A percentile compares a stretch with the other conserved stretches of the same genome.
Conservation (phyloP, 2,888 invertebrate genomes). For the Drosophila picticornis region DNA sequence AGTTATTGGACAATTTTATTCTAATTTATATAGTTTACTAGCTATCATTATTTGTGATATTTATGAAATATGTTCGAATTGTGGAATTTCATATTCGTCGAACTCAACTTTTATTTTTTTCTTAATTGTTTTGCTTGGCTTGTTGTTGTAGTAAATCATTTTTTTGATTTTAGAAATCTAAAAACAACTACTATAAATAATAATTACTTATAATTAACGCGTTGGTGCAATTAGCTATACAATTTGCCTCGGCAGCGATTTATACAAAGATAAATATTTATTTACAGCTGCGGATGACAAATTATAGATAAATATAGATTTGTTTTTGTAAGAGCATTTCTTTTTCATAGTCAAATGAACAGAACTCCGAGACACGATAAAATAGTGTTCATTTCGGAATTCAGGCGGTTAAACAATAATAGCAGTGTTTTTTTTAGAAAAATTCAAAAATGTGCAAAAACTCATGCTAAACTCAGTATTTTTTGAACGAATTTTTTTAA, state of each 20-base stretch:
- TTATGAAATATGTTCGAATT: not conserved
- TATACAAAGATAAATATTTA: not conserved
- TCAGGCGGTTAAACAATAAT: too few relatives aligned
- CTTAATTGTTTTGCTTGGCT: not conserved
- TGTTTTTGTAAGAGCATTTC: not conserved
- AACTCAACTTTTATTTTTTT: not conserved
- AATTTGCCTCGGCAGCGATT: slow-evolving; percentile 13
- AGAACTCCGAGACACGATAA: too few relatives aligned
- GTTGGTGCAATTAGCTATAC: slow-evolving; percentile 42
- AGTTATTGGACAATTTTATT: not conserved
- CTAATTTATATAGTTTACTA: not conserved
- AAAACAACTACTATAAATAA: slow-evolving; percentile 18
- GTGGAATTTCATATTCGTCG: not conserved
- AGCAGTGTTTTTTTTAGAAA: not conserved
- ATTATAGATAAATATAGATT: not conserved
- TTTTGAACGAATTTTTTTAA: too few relatives aligned
- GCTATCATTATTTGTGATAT: not conserved
- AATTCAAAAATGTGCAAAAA: not conserved
- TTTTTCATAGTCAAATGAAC: too few relatives aligned
- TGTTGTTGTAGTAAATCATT: slow-evolving; percentile 1
- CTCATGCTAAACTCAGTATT: too few relatives aligned
- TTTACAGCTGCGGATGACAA: not conserved
- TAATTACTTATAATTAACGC: slow-evolving; percentile 27
- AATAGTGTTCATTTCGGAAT: too few relatives aligned
- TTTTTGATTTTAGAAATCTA: slow-evolving; percentile 7